Conservation (phyloP, 2,888 invertebrate species). For the Drosophila kambysellisi region DNA sequence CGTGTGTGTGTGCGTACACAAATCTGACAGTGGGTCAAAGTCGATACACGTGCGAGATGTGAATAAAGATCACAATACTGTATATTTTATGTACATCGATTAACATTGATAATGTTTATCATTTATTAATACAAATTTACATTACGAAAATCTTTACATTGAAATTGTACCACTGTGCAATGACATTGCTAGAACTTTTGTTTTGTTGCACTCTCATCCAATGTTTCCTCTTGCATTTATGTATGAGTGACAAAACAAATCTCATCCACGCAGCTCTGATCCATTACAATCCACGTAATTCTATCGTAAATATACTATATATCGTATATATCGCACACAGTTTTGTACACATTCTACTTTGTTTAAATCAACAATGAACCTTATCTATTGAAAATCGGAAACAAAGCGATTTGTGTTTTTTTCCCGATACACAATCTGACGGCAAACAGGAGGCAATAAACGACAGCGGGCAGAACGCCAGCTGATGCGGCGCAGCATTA, state of each 20-base stretch:
- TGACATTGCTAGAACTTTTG: constrained; percentile 33
- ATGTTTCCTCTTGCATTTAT: constrained; percentile 33
- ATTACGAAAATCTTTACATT: background rate
- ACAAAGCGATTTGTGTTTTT: constrained; percentile 36
- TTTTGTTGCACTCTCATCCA: constrained; percentile 35
- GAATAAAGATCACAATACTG: constrained; percentile 4
- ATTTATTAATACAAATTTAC: background rate
- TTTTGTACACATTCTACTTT: constrained; percentile 27
- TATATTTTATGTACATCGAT: background rate
- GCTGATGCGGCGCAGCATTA: constrained; percentile 56
- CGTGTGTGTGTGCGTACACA: constrained; percentile 37
- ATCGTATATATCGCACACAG: background rate
- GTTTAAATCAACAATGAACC: constrained; percentile 53
- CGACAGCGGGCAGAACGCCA: constrained; percentile 54
- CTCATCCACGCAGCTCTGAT: constrained; percentile 19
- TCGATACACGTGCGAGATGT: background rate
- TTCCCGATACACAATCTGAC: constrained; percentile 22
- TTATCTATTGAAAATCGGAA: constrained; percentile 40
- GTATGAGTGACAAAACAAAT: constrained; percentile 20
- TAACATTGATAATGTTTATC: background rate
- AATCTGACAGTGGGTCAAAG: constrained; percentile 39
- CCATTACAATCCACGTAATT: background rate
- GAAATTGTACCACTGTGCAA: constrained; percentile 43
- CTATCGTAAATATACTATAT: constrained; percentile 2
- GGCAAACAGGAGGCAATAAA: constrained; percentile 63